These are phyloP conservation scores for Cepaea hortensis DNA, from an alignment of 2,888 invertebrate genomes.

Conservation along the genomic window DNA sequence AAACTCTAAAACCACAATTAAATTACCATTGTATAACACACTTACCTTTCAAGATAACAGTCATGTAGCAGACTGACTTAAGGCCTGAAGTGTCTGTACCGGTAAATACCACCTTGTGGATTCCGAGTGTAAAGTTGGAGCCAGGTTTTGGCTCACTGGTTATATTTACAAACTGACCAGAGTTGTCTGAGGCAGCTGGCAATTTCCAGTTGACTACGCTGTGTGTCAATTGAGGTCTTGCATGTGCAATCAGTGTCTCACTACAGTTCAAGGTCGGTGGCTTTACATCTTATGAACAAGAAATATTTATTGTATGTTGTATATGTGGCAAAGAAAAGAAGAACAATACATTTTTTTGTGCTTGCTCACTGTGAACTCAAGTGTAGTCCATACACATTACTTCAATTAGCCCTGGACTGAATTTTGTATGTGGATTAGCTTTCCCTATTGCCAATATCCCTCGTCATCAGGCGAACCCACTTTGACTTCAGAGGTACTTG, in stretches of 20 bases:
- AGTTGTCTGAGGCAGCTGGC: slow-evolving; percentile 40
- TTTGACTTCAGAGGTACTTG: no score
- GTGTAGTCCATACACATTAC: no score
- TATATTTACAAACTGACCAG: slow-evolving; percentile 19
- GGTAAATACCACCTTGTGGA: slow-evolving; percentile 1
- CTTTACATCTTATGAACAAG: slow-evolving; percentile 6
- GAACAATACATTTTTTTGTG: neutral
- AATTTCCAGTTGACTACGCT: slow-evolving; percentile 20
- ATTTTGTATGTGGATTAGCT: no score
- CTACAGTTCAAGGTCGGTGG: neutral
- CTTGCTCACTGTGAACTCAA: no score
- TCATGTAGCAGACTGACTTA: slow-evolving; percentile 1
- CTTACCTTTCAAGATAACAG: neutral
- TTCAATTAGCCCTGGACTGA: no score
- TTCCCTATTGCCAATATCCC: no score
- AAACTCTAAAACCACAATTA: neutral
- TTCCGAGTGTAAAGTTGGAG: neutral
- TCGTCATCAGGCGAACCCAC: no score
- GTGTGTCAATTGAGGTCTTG: slow-evolving; percentile 2
- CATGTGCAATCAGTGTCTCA: neutral
- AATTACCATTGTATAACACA: neutral
- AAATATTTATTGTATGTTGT: neutral
- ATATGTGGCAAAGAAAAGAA: neutral
- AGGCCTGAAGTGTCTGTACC: slow-evolving; percentile 20
- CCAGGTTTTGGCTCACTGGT: slow-evolving; percentile 16